Base-by-base conservation (phyloP, 2,888 invertebrate species). In the Polia nebulosa region DNA sequence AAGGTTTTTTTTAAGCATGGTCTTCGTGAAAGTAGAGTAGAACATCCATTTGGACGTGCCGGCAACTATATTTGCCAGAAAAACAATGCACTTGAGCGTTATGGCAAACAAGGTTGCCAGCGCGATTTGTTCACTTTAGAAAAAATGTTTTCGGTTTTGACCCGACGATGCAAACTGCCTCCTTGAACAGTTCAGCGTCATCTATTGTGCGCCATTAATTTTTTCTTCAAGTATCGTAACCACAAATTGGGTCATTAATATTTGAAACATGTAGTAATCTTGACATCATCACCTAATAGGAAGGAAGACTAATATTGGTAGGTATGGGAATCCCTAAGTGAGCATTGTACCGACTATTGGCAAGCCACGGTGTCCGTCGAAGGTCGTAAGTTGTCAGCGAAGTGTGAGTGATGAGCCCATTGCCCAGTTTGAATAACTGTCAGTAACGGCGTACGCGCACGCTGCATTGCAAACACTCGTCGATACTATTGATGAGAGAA, bases 401-500 rank as follows among this genome's bases (percentile, higher is more conserved):
- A 34, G 56, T 55, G 58, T 55, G 65, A 69, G 29, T 20, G 63
- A 66, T 72, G 75, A 56, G 72, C 78, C 64, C 73, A 77, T 78
- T 79, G 79, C 78, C 80, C 73, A 84, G 86, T 88, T 87, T 81
- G 83, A 70, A 78, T 89, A 88, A 87, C 89, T 87, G 88, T 73
- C 72, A 63, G 61, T 85, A 87, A 88, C 87, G 88, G 89, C 73
- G 84, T 75, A 47, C 72, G 79, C 70, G 81, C 80, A 76, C 29
- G 55, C 75, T 84, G 83, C 78, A 79, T 84, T 71, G 78, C 70
- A 72, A 84, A 81, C 76, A 73, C 70, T 76, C 62, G 61, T 76
- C 63, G 61, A 63, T 56, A 11, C 9, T 69, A 62, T 69, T 51
- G 58, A 61, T 52, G 57, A 72, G 58, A 79, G 72, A 72, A 73